Evolutionary conservation across 2,888 invertebrate genomes (phyloP), one percentile per base, ranked within the genome.

Genomic region (Bembecia ichneumoniformis): DNA sequence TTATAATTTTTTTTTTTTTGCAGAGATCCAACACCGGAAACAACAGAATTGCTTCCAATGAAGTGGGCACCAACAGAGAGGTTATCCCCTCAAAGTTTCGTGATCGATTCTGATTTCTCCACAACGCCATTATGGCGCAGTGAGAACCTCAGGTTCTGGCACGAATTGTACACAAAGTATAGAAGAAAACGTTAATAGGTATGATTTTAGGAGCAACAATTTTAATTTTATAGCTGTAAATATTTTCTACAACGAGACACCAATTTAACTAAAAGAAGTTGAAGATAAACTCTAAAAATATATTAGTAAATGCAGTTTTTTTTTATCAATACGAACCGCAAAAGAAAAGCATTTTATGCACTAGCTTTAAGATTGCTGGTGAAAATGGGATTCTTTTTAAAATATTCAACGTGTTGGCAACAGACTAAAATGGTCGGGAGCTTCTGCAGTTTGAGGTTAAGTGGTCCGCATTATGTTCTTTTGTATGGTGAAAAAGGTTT

Each of bases 1-100:
- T n/a, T n/a, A 43, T 11, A 43, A 43, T 13, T 43, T 1, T 43
- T 15, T 9, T 3, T 40, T 28, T 16, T 45, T 45, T 49, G 0
- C 68, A 83, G 83, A 2, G 63, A 82, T 43, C 83, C 83, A 20
- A 82, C 81, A 1, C 83, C 82, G 0, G 56, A 59, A 4, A 49
- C 53, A 1, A 60, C 70, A 1, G 60, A 63, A 1, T 49, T 68
- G 34, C 47, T 77, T 14, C 75, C 78, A 10, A 52, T 74, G 3
- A 64, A 61, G 51, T 83, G 83, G 83, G 47, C 51, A 1, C 68
- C 69, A 3, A 61, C 69, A 0, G 60, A 71, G 43, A 54, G 51
- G 1, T 36, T 62, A 0, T 47, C 60, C 3, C 77, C 74, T 0
- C 60, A 58, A 1, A 59, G 70, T 0, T 59, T 83, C 36, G 60